A percentile compares a stretch with the other conserved stretches of the same genome.
Evolutionary conservation across 2,113 vertebrate species (phyloP).

Genomic region (Isurus oxyrinchus): DNA sequence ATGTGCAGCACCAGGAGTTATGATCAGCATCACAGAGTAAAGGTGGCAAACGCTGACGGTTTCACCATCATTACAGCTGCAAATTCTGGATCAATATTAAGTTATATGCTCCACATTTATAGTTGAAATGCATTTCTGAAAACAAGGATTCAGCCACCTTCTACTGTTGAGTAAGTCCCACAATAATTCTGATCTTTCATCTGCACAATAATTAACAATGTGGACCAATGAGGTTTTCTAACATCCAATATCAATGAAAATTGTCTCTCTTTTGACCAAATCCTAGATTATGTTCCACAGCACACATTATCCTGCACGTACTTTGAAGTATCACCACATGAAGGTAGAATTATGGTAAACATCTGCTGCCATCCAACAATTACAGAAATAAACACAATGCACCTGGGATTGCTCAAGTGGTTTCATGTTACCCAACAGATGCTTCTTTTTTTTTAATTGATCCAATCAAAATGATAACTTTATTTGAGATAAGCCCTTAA

Average conservation of each 20-base stretch:
- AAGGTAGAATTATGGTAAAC: neutral
- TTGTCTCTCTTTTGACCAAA: neutral
- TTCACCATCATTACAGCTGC: neutral
- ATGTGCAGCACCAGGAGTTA: neutral
- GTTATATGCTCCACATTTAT: neutral
- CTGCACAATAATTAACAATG: neutral
- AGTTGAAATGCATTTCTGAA: neutral
- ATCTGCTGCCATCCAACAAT: conserved; percentile 28
- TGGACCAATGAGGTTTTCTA: neutral
- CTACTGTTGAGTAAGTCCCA: neutral
- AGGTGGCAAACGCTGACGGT: neutral
- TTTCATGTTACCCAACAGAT: neutral
- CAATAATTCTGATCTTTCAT: neutral
- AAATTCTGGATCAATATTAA: neutral
- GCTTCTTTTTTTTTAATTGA: neutral
- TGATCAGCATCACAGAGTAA: neutral
- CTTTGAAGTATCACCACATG: neutral
- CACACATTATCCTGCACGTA: neutral
- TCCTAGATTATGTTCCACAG: neutral
- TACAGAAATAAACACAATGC: conserved; percentile 11
- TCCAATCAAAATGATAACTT: neutral
- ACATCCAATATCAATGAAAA: neutral
- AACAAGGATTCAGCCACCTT: neutral
- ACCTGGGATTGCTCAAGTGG: neutral
- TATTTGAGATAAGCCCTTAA: neutral